Evolutionary conservation across 2,113 vertebrate species (phyloP), one percentile per base, ranked within the genome.

Genomic region (Hyla sarda): DNA sequence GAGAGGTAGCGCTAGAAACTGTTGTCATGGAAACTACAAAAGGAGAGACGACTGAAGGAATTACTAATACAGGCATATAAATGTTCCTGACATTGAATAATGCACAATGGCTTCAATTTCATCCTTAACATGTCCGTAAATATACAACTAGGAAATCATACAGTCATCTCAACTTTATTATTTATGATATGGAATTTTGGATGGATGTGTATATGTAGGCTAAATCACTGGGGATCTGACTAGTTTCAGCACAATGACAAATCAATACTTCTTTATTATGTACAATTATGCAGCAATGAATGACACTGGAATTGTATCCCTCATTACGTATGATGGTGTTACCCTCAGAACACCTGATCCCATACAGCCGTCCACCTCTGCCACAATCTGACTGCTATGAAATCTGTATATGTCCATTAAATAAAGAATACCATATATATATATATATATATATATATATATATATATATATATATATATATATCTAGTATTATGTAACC

Each of bases 21-120:
- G 84, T 86, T 86, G 84, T 73, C 84, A 86, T 86, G 67, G 84
- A 80, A 86, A 86, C 84, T 86, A 81, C 84, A 80, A 86, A 79
- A 72, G 75, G 23, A 56, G 41, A 67, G 52, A 62, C 77, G 76
- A 86, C 77, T 81, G 52, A 81, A 81, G 84, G 67, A 86, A 86
- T 86, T 74, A 81, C 84, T 56, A 81, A 86, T 81, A 86, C 25
- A 74, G 67, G 50, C 67, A 25, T 80, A 45, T 37, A 81, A 81
- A 56, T 80, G 67, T 1, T 17, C 30, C 47, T 81, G 84, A 81
- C 65, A 86, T 71, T 86, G 76, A 81, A 73, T 86, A 86, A 86
- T 81, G 77, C 65, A 74, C 47, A 25, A 37, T 47, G 17, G 50
- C 48, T 81, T 62, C 54, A 41, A 32, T 60, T 34, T 67, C 25